Conservation (phyloP, 2,113 vertebrate genomes). For the Dasyprocta punctata region DNA sequence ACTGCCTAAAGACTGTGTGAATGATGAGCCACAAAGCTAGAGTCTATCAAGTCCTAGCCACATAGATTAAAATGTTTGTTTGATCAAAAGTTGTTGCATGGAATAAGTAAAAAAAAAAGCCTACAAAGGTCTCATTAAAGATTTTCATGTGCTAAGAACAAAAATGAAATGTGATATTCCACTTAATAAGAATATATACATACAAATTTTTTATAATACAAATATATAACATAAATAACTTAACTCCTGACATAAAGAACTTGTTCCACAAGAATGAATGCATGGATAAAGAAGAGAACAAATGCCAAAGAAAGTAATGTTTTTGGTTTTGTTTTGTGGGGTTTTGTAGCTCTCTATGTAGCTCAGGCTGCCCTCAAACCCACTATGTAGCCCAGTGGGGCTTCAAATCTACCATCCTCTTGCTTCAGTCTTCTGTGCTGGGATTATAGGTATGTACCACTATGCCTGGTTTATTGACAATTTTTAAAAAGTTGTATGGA, state of each 20-base stretch:
- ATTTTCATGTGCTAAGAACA: neutral
- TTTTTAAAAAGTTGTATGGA: neutral
- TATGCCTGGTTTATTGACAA: neutral
- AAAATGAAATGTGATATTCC: neutral
- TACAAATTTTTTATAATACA: too few relatives aligned
- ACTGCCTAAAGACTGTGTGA: neutral
- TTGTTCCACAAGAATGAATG: neutral
- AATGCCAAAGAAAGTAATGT: neutral
- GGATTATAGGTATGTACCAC: neutral
- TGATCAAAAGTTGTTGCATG: neutral
- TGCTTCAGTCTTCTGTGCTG: neutral
- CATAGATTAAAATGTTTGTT: neutral
- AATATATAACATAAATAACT: too few relatives aligned
- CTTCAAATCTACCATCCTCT: neutral
- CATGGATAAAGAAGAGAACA: neutral
- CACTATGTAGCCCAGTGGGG: neutral
- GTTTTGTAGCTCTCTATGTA: neutral
- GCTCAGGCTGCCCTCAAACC: neutral
- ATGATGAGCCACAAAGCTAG: neutral
- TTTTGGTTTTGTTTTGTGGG: neutral
- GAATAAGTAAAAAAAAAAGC: neutral
- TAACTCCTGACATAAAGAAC: neutral
- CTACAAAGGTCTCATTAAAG: neutral
- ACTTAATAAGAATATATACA: neutral
- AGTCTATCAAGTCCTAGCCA: neutral